A percentile compares a stretch with the other conserved stretches of the same genome.
Conservation (phyloP, 1,140 invertebrate species). For the Eulimnadia texana region DNA sequence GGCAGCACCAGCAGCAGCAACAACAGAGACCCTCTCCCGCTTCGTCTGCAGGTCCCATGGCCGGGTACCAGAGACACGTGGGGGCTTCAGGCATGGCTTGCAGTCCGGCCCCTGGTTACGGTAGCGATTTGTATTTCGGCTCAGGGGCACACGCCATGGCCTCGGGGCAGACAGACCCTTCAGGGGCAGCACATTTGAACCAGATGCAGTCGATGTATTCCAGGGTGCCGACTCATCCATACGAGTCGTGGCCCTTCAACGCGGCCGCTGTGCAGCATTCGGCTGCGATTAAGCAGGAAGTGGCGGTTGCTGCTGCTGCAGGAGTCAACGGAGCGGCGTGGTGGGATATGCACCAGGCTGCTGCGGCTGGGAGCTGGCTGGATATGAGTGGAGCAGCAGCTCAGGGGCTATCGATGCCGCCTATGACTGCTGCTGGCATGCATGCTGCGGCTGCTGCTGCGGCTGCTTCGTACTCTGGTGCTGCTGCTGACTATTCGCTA, state of each 20-base stretch:
- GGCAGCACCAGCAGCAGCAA: constrained; percentile 7
- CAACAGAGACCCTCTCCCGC: not conserved
- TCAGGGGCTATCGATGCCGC: constrained; percentile 25
- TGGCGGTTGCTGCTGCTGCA: constrained; percentile 26
- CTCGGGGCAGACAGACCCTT: not conserved
- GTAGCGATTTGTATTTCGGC: constrained; percentile 62
- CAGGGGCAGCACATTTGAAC: constrained; percentile 35
- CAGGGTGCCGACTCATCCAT: constrained; percentile 52
- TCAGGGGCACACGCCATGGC: not conserved
- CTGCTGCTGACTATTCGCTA: constrained; percentile 60
- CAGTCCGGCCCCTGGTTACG: constrained; percentile 44
- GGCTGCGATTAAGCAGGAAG: constrained; percentile 54
- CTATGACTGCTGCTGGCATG: constrained; percentile 34
- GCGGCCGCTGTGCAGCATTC: constrained; percentile 77
- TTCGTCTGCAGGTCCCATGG: not conserved
- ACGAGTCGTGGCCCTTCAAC: constrained; percentile 38
- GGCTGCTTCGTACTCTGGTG: constrained; percentile 53
- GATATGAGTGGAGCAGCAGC: constrained; percentile 52
- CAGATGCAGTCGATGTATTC: constrained; percentile 55
- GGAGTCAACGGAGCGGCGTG: constrained; percentile 48
- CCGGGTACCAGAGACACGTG: not conserved
- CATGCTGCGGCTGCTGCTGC: constrained; percentile 34
- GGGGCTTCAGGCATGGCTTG: not conserved
- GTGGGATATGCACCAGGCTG: constrained; percentile 77
- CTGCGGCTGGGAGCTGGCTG: constrained; percentile 50